Evolutionary conservation across 2,113 vertebrate genomes (phyloP), one percentile per base, ranked within the genome.

Genomic region (Scophthalmus maximus): DNA sequence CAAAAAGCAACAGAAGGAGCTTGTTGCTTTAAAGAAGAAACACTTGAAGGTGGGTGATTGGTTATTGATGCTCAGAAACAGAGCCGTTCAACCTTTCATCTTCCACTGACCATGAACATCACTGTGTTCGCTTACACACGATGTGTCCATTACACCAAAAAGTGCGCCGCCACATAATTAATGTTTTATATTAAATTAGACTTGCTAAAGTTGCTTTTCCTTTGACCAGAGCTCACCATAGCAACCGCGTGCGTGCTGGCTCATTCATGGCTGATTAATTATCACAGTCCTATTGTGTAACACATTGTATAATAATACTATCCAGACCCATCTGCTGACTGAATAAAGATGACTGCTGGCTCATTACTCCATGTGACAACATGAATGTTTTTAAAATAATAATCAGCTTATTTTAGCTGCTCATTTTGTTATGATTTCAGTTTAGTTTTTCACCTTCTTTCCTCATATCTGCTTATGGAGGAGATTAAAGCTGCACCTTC

Each of bases 1-100:
- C 76, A 99, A 98, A 94, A 99, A 99, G 79, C 98, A 99, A 49
- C 97, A 99, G 89, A 99, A 99, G 79, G 98, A 99, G 62, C 88
- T 99, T 65, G 95, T 84, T 88, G 62, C 95, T 83, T 91, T 99
- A 84, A 99, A 98, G 95, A 99, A 98, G 93, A 99, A 97, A 46
- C 97, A 99, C 59, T 91, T 94, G 61, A 99, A 99, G 96, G 98
- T 99, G 93, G 14, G 90, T 76, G 47, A 61, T 64, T 49, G 44
- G 10, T 73, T 58, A 73, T 68, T 83, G 55, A 85, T 59, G 63
- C 63, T 76, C 52, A 26, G 46, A 78, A 42, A 40, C 17, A 73
- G n/a, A 36, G 10, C 9, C 0, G 27, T 18, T 23, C 5, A 38
- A 38, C 65, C 78, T 88, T 89, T 88, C 68, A 75, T 88, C 82